These are phyloP conservation scores for Neosalanx taihuensis DNA, from an alignment of 2,797 vertebrate species.

Conservation along the genomic window DNA sequence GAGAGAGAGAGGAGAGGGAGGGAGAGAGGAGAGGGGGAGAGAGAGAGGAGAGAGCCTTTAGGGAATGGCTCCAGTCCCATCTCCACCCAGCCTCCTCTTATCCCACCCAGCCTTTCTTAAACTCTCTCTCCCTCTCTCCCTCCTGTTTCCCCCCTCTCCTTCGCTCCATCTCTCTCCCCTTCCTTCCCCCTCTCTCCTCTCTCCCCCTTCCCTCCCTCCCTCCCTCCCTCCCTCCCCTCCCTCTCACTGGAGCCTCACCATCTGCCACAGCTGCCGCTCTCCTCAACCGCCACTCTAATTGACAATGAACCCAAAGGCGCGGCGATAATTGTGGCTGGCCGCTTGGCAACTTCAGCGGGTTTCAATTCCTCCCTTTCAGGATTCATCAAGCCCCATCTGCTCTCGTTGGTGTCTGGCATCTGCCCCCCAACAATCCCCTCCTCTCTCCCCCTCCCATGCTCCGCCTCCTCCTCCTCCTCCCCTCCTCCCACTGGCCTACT, in stretches of 20 bases:
- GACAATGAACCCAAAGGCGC: slow-evolving; percentile 82
- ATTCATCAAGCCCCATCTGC: slow-evolving; percentile 82
- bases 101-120: no score
- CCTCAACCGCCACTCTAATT: slow-evolving; percentile 78
- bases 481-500: slow-evolving; percentile 50
- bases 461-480: slow-evolving; percentile 13
- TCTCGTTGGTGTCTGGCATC: slow-evolving; percentile 52
- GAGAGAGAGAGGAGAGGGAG: no score
- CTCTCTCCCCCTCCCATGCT: slow-evolving; percentile 36
- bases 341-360: slow-evolving; percentile 73
- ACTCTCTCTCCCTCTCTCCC: background rate
- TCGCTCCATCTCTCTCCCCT: background rate
- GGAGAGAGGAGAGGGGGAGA: background rate
- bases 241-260: slow-evolving; percentile 78
- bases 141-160: background rate
- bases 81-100: background rate
- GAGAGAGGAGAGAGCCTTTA: slow-evolving; percentile 6
- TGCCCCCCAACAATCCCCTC: slow-evolving; percentile 36
- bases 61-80: slow-evolving; percentile 12
- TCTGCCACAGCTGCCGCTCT: slow-evolving; percentile 85
- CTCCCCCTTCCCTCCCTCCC: background rate
- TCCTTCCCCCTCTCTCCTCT: background rate
- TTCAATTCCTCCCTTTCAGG: slow-evolving; percentile 79
- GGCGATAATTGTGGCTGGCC: slow-evolving; percentile 79
- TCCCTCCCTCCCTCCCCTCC: slow-evolving; percentile 30